Percentiles rank a stretch among this genome's conserved stretches.
Evolutionary conservation across 1,140 invertebrate species (phyloP).

Genomic region (Camponotus pennsylvanicus): DNA sequence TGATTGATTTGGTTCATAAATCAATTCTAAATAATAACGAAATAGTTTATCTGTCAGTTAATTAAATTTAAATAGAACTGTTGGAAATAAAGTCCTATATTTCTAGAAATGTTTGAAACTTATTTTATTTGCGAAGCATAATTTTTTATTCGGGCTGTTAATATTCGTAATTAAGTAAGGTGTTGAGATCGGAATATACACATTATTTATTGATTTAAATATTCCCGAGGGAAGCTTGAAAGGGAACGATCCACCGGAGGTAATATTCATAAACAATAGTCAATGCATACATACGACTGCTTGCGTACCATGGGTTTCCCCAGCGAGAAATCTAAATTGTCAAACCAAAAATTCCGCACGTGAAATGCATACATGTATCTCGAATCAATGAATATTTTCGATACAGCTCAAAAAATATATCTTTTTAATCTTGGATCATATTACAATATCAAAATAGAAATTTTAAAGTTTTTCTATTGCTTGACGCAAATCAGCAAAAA

Average conservation of each 20-base stretch:
- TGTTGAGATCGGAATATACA: not conserved
- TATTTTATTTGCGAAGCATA: not conserved
- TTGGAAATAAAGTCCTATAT: not conserved
- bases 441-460: not conserved
- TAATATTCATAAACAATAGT: slow-evolving; percentile 62
- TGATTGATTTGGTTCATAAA: not conserved
- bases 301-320: not conserved
- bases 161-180: not conserved
- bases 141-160: not conserved
- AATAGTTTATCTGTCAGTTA: not conserved
- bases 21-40: not conserved
- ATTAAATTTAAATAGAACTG: not conserved
- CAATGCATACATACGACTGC: slow-evolving; percentile 9
- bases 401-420: not conserved
- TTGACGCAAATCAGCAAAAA: not conserved
- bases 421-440: not conserved
- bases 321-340: slow-evolving; percentile 14
- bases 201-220: slow-evolving; percentile 15
- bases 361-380: slow-evolving; percentile 16
- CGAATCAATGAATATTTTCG: slow-evolving; percentile 11
- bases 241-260: slow-evolving; percentile 74
- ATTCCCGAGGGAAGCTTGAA: slow-evolving; percentile 23
- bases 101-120: not conserved
- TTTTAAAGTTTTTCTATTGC: not conserved
- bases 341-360: not conserved